Conservation (phyloP, 2,888 invertebrate genomes). For the Trilocha varians region DNA sequence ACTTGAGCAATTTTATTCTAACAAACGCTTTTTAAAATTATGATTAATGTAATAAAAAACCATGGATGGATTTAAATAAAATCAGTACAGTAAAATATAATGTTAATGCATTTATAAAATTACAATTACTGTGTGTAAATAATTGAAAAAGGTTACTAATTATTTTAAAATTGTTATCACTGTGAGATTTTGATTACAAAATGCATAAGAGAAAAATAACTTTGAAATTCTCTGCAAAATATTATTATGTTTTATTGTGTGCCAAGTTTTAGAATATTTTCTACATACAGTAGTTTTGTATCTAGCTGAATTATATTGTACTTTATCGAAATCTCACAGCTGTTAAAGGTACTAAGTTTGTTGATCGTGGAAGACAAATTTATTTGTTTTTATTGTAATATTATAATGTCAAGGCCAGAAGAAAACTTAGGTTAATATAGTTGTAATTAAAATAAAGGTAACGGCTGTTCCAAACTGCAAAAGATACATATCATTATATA, state of each 20-base stretch:
- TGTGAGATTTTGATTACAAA: too few species aligned
- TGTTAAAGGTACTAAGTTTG: not conserved
- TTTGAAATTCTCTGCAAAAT: too few species aligned
- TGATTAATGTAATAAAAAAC: too few species aligned
- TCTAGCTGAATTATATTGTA: not conserved
- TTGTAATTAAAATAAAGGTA: slow-evolving; percentile 26
- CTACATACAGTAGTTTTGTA: not conserved
- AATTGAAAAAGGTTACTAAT: too few species aligned
- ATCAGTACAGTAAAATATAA: too few species aligned
- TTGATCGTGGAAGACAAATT: not conserved
- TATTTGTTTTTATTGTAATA: not conserved
- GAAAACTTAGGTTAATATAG: not conserved
- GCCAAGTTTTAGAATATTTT: not conserved
- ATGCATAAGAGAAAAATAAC: too few species aligned
- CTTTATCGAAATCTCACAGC: not conserved
- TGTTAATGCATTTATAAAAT: too few species aligned
- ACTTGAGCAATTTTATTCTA: too few species aligned
- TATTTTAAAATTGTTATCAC: too few species aligned
- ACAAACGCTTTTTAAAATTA: too few species aligned
- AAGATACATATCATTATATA: slow-evolving; percentile 72
- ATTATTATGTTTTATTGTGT: not conserved
- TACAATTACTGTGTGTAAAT: too few species aligned
- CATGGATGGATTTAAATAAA: too few species aligned
- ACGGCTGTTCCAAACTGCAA: slow-evolving; percentile 71
- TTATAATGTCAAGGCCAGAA: not conserved